Evolutionary conservation across 2,797 vertebrate genomes (phyloP).

Genomic region (Anguilla megastoma): DNA sequence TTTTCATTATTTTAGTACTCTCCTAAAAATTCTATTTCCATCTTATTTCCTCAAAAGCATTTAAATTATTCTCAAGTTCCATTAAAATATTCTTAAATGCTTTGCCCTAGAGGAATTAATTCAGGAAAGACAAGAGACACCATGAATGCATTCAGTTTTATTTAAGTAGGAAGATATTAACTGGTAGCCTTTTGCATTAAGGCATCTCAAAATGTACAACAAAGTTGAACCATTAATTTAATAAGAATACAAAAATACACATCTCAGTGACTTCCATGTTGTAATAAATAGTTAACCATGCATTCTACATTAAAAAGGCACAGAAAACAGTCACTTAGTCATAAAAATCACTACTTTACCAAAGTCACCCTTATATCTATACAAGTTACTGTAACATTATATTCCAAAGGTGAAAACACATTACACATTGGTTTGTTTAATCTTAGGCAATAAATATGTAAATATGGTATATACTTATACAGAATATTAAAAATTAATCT

Average conservation of each 20-base stretch:
- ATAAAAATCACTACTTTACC: slow-evolving; percentile 96
- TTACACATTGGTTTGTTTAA: slow-evolving; percentile 88
- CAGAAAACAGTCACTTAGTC: slow-evolving; percentile 98
- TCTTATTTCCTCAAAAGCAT: too few relatives aligned
- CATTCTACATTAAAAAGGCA: slow-evolving; percentile 98
- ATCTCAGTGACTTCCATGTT: slow-evolving; percentile 94
- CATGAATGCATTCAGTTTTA: slow-evolving; percentile 90
- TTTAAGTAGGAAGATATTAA: slow-evolving; percentile 93
- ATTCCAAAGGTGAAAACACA: slow-evolving; percentile 99
- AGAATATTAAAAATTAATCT: slow-evolving; percentile 84
- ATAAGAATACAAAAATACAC: slow-evolving; percentile 99
- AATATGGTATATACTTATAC: slow-evolving; percentile 79
- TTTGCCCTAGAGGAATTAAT: neutral
- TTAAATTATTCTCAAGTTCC: too few relatives aligned
- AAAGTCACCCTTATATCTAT: slow-evolving; percentile 94
- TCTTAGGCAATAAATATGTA: slow-evolving; percentile 99
- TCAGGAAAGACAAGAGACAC: slow-evolving; percentile 44
- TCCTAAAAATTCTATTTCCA: too few relatives aligned
- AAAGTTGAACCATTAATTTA: slow-evolving; percentile 88
- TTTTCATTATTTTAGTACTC: too few relatives aligned
- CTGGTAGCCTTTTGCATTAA: slow-evolving; percentile 76
- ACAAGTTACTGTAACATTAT: slow-evolving; percentile 97
- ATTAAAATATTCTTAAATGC: too few relatives aligned
- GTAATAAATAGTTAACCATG: slow-evolving; percentile 99
- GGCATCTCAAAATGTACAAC: slow-evolving; percentile 87